A percentile compares a stretch with the other conserved stretches of the same genome.
Conservation (phyloP, 2,113 vertebrate species). For the Anhinga anhinga region DNA sequence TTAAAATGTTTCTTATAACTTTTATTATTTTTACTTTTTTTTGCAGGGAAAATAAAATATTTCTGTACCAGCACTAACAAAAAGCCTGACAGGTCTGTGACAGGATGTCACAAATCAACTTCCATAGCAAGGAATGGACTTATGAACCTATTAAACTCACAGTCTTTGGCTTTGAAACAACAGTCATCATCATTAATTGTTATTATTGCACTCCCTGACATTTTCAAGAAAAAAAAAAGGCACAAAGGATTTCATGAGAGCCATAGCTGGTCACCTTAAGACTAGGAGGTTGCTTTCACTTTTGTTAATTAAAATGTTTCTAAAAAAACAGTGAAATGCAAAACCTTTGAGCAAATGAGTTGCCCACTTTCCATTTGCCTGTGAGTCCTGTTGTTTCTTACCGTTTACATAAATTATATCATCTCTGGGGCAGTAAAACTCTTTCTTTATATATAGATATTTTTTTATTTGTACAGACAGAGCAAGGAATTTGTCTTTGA, state of each 20-base stretch:
- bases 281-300: background rate
- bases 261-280: background rate
- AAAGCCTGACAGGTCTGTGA: background rate
- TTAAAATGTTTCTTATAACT: fast-evolving
- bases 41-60: background rate
- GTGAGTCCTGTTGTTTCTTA: fast-evolving
- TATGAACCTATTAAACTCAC: slow-evolving; percentile 32
- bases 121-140: background rate
- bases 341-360: background rate
- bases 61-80: background rate
- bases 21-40: background rate
- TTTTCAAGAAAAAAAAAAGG: background rate
- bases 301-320: background rate
- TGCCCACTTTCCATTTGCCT: background rate
- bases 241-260: background rate
- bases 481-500: background rate
- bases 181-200: slow-evolving; percentile 36
- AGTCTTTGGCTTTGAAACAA: slow-evolving; percentile 21
- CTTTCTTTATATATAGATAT: too few species aligned
- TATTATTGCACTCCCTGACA: slow-evolving; percentile 25
- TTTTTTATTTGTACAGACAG: background rate
- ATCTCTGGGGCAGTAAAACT: background rate
- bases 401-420: background rate
- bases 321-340: background rate
- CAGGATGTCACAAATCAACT: slow-evolving; percentile 25